A percentile compares a stretch with the other conserved stretches of the same genome.
phyloP scores from a whole-genome alignment of 2,888 invertebrate species.

The Nymphalis polychloros region DNA sequence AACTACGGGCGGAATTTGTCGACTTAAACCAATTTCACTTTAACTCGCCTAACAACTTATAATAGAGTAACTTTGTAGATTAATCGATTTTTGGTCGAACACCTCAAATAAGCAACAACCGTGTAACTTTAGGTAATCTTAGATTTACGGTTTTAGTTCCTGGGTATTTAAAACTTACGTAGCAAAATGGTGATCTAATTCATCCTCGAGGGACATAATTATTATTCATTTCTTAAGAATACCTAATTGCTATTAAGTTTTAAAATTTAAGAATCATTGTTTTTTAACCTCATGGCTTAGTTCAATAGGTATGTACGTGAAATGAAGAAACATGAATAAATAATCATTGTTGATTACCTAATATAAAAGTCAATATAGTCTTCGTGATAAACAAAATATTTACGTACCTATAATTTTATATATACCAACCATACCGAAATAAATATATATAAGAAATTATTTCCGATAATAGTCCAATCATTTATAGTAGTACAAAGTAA shows the following conservation, averaged over 20 bases:
- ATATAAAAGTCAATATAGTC: neutral
- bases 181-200: conserved; percentile 12
- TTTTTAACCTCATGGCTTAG: too few species aligned
- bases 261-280: too few species aligned
- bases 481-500: neutral
- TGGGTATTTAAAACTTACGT: conserved; percentile 1
- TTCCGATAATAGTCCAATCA: too few species aligned
- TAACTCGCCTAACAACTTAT: conserved; percentile 70
- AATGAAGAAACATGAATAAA: too few species aligned
- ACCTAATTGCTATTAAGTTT: too few species aligned
- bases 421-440: too few species aligned
- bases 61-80: conserved; percentile 72
- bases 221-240: too few species aligned
- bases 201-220: neutral
- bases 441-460: too few species aligned
- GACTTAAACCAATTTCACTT: conserved; percentile 66
- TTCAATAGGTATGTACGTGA: too few species aligned
- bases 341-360: too few species aligned
- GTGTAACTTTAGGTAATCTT: conserved; percentile 20
- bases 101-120: conserved; percentile 43
- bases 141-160: neutral
- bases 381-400: neutral
- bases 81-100: conserved; percentile 61
- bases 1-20: conserved; percentile 70
- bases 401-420: too few species aligned